Evolutionary conservation across 2,113 vertebrate species (phyloP), one percentile per base, ranked within the genome.

Genomic region (Amblyornis subalaris): DNA sequence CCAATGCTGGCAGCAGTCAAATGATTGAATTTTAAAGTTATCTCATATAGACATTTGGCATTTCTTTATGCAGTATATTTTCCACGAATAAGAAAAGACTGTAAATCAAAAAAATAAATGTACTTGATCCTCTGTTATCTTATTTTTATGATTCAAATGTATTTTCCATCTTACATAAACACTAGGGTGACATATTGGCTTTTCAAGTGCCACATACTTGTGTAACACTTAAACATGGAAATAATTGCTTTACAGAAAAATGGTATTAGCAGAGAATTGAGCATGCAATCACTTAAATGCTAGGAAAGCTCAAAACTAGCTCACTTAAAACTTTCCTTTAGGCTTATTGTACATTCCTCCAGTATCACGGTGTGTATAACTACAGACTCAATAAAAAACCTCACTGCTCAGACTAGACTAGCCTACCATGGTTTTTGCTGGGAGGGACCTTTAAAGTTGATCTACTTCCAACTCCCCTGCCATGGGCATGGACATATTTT

Each of bases 401-500:
- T 6, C 12, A 48, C 7, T 69, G 79, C 40, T 65, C 22, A 79
- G 26, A 42, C 18, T 54, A 78, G 9, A 64, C 22, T 24, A 26
- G 33, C 15, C 20, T 38, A 67, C 8, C 25, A 60, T 19, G 29
- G 55, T 6, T 29, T 89, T 23, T 53, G 9, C 44, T 75, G 25
- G 29, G 82, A 78, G 11, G 11, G 3, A 26, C 8, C 13, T 88
- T 72, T 85, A 85, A 50, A 60, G 2, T 12, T 60, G 4, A 47
- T 13, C 17, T 31, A 23, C 24, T 73, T 69, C 15, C 25, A 85
- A 10, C 6, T 29, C 3, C 5, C 3, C 4, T 69, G 12, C 3
- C 22, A 54, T 3, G 1, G 8, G 2, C 22, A 50, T 4, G 13
- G 4, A 29, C 6, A n/a, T 6, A 14, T 47, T 65, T 25, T 40